These are phyloP conservation scores for Ornithorhynchus anatinus DNA, from an alignment of 2,113 vertebrate genomes.

Conservation along the genomic window DNA sequence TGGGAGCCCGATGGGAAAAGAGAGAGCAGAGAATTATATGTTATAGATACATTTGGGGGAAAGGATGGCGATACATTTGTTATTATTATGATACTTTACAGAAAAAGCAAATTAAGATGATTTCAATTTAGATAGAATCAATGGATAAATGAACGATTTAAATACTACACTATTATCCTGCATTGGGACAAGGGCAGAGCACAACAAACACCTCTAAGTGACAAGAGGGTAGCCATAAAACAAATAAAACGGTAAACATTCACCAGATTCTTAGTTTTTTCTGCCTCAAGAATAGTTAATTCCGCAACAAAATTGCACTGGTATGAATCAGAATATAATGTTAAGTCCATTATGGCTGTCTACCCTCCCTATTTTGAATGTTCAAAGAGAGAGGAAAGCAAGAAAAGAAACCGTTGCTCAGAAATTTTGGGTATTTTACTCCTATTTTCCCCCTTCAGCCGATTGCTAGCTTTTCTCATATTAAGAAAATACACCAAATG, in stretches of 20 bases:
- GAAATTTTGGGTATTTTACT: neutral
- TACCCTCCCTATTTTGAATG: neutral
- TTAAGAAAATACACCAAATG: neutral
- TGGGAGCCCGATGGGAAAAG: neutral
- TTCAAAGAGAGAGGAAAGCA: neutral
- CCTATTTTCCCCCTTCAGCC: neutral
- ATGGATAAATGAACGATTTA: too few species aligned
- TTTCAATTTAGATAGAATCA: neutral
- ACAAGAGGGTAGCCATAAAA: too few species aligned
- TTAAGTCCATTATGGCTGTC: neutral
- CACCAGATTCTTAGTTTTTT: neutral
- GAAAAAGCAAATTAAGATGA: neutral
- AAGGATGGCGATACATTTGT: neutral
- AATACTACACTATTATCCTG: too few species aligned
- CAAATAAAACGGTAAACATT: neutral
- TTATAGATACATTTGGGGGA: neutral
- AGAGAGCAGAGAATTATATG: neutral
- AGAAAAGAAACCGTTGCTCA: neutral
- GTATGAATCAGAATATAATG: neutral
- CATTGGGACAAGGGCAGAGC: too few species aligned
- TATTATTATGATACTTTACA: neutral
- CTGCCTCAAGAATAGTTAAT: neutral
- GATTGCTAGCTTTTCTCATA: neutral
- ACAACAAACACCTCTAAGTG: too few species aligned
- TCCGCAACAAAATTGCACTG: neutral